A percentile compares a stretch with the other conserved stretches of the same genome.
These are phyloP conservation scores for Schizotus pectinicornis DNA, from an alignment of 2,888 invertebrate species.

Conservation along the genomic window DNA sequence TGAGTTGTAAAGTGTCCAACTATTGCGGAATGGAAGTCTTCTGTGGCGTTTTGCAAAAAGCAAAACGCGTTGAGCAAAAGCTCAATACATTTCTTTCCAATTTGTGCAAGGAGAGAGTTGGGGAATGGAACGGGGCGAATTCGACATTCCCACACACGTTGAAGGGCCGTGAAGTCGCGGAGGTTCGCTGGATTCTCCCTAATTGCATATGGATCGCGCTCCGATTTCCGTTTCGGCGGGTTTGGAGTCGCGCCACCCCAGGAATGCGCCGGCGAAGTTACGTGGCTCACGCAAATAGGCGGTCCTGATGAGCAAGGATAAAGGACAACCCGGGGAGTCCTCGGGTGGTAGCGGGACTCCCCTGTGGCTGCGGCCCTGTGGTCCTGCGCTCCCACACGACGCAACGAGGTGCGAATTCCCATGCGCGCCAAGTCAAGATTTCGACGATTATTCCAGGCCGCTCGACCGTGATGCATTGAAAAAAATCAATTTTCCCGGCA, in stretches of 20 bases:
- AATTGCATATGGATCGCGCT: too few relatives aligned
- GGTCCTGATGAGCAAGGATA: constrained; percentile 39
- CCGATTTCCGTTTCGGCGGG: too few relatives aligned
- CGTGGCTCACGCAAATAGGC: neutral
- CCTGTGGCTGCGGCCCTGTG: constrained; percentile 41
- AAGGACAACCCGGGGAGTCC: constrained; percentile 29
- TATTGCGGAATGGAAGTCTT: too few relatives aligned
- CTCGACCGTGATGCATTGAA: constrained; percentile 5
- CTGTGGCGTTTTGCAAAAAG: too few relatives aligned
- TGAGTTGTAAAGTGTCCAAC: too few relatives aligned
- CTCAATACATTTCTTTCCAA: too few relatives aligned
- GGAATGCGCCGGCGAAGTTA: too few relatives aligned
- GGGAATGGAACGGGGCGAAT: neutral
- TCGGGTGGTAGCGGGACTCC: constrained; percentile 28
- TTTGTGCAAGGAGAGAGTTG: neutral
- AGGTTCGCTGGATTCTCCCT: neutral
- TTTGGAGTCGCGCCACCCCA: too few relatives aligned
- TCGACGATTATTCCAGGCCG: constrained; percentile 13
- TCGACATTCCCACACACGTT: neutral
- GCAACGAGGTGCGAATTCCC: constrained; percentile 48
- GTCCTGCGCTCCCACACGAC: constrained; percentile 51
- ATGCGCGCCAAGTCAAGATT: constrained; percentile 28
- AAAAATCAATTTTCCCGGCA: neutral
- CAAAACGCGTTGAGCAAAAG: too few relatives aligned
- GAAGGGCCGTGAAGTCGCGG: neutral